These are phyloP conservation scores for Zenarchopterus dispar DNA, from an alignment of 2,797 vertebrate genomes.

Conservation along the genomic window DNA sequence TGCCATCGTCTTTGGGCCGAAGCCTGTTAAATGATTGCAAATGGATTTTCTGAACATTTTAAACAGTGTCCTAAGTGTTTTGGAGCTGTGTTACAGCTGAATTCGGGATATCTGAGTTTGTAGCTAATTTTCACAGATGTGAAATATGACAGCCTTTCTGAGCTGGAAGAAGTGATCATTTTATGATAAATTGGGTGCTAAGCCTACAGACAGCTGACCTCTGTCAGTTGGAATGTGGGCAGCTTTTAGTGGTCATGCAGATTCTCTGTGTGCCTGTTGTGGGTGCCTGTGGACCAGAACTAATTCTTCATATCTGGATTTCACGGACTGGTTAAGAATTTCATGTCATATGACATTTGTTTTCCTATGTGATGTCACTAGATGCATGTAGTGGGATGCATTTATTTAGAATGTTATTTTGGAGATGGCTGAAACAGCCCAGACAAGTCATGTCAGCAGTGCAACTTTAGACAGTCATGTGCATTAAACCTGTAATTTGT, in stretches of 20 bases:
- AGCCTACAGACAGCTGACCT: slow-evolving; percentile 60
- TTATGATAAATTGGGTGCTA: slow-evolving; percentile 39
- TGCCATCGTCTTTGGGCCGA: no score
- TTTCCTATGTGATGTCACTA: slow-evolving; percentile 57
- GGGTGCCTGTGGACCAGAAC: slow-evolving; percentile 42
- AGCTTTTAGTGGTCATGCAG: slow-evolving; percentile 41
- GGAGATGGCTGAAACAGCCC: not conserved
- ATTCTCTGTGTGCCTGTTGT: slow-evolving; percentile 40
- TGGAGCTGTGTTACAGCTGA: not conserved
- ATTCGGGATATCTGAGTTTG: not conserved
- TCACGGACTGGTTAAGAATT: slow-evolving; percentile 21
- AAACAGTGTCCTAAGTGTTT: no score
- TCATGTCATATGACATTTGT: slow-evolving; percentile 39
- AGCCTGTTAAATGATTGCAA: no score
- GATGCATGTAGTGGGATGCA: slow-evolving; percentile 16
- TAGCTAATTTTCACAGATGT: slow-evolving; percentile 32
- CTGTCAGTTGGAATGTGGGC: slow-evolving; percentile 55
- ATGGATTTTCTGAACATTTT: no score
- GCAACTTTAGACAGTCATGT: slow-evolving; percentile 40
- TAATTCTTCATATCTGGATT: slow-evolving; percentile 54
- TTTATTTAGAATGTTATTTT: slow-evolving; percentile 30
- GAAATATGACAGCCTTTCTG: slow-evolving; percentile 30
- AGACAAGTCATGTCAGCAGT: slow-evolving; percentile 30
- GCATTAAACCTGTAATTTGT: slow-evolving; percentile 63
- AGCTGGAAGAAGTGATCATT: slow-evolving; percentile 29